Conservation (phyloP, 1,140 invertebrate genomes). For the Cydia fagiglandana region DNA sequence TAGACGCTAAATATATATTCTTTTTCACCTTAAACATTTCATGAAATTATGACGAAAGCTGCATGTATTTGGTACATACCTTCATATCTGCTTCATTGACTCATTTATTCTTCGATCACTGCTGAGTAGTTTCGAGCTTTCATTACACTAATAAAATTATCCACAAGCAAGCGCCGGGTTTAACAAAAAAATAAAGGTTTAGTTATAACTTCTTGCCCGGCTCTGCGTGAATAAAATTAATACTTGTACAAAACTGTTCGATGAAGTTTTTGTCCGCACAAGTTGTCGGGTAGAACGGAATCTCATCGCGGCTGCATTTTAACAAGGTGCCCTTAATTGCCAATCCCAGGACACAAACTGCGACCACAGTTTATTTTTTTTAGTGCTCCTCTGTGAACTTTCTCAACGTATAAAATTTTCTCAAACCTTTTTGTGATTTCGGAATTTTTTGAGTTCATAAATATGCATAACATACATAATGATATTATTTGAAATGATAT, state of each 20-base stretch:
- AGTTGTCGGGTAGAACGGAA: conserved; percentile 13
- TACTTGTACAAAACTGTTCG: conserved; percentile 31
- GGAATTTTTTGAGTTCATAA: background rate
- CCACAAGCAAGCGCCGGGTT: background rate
- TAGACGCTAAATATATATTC: too few species aligned
- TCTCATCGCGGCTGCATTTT: conserved; percentile 32
- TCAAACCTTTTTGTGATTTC: background rate
- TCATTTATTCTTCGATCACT: too few species aligned
- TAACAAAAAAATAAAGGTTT: background rate
- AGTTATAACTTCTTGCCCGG: background rate
- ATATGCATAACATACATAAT: too few species aligned
- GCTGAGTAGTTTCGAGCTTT: background rate
- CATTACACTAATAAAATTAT: background rate
- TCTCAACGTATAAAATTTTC: background rate
- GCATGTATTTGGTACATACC: too few species aligned
- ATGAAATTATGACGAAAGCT: too few species aligned
- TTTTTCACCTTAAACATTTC: too few species aligned
- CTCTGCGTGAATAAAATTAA: conserved; percentile 29
- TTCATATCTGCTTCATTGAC: too few species aligned
- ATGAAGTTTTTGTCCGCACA: conserved; percentile 27
- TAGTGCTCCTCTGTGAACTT: conserved; percentile 3
- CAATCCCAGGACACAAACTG: conserved; percentile 24
- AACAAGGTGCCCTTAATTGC: conserved; percentile 25
- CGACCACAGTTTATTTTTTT: conserved; percentile 25
- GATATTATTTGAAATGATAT: too few species aligned